phyloP scores from a whole-genome alignment of 2,113 vertebrate genomes.

The Hydropotes inermis region DNA sequence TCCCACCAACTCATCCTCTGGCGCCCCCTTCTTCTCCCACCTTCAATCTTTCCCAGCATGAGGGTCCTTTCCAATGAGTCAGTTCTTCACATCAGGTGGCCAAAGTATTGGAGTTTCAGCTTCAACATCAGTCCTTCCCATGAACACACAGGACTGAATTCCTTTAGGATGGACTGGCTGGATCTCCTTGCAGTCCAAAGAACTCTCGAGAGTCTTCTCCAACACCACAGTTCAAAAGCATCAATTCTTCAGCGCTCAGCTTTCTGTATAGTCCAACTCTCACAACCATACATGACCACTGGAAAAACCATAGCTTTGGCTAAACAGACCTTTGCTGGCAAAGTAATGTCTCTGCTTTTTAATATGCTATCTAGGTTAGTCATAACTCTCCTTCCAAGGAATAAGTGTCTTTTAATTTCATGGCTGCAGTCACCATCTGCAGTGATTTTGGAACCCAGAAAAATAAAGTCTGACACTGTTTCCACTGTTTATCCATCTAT shows the following conservation, averaged over 20 bases:
- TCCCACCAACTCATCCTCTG: background rate
- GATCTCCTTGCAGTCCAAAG: background rate
- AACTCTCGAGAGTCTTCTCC: background rate
- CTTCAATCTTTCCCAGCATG: background rate
- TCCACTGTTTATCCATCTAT: background rate
- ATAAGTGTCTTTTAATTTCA: background rate
- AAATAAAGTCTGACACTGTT: background rate
- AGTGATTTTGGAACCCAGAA: accelerated
- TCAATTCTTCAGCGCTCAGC: accelerated
- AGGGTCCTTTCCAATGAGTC: background rate
- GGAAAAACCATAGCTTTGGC: background rate
- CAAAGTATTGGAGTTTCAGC: background rate
- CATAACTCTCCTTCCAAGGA: background rate
- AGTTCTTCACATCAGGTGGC: background rate
- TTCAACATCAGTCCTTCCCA: background rate
- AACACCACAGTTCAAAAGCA: background rate
- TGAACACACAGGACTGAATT: background rate
- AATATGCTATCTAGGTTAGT: background rate
- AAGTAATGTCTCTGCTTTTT: background rate
- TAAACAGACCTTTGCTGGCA: background rate
- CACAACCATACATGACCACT: background rate
- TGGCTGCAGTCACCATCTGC: background rate
- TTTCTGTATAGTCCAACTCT: background rate
- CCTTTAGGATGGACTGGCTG: background rate
- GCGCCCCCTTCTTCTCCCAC: background rate